These are phyloP conservation scores for Sandelia bainsii DNA, from an alignment of 2,797 vertebrate genomes.

Conservation along the genomic window DNA sequence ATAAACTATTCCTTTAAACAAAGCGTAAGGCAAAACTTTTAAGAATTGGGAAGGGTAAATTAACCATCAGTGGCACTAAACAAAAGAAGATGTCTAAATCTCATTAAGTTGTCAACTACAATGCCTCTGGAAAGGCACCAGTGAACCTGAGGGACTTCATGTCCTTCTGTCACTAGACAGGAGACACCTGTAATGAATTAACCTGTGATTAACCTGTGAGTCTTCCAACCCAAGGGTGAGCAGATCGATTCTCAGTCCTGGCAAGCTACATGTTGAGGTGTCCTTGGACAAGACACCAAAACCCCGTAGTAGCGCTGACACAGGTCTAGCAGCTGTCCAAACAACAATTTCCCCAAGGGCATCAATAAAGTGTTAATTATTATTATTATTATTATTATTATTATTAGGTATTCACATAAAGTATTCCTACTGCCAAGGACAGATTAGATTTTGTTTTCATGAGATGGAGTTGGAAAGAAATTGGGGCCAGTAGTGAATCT, in stretches of 20 bases:
- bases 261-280: too few relatives aligned
- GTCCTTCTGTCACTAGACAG: slow-evolving; percentile 48
- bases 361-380: too few relatives aligned
- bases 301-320: too few relatives aligned
- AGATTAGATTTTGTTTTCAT: slow-evolving; percentile 31
- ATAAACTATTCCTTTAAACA: background rate
- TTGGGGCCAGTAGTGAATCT: slow-evolving; percentile 29
- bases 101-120: slow-evolving; percentile 36
- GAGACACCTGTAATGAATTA: slow-evolving; percentile 34
- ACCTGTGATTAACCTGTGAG: too few relatives aligned
- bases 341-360: too few relatives aligned
- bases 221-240: too few relatives aligned
- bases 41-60: background rate
- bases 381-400: too few relatives aligned
- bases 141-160: slow-evolving; percentile 29
- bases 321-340: too few relatives aligned
- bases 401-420: slow-evolving; percentile 49
- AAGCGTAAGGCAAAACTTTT: slow-evolving; percentile 10
- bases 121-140: background rate
- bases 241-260: too few relatives aligned
- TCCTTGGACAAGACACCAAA: too few relatives aligned
- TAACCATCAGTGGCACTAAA: background rate
- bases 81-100: background rate
- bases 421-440: slow-evolving; percentile 40
- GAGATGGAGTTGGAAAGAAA: slow-evolving; percentile 15